Conservation (phyloP, 2,113 vertebrate species). For the Acrocephalus kingi region DNA sequence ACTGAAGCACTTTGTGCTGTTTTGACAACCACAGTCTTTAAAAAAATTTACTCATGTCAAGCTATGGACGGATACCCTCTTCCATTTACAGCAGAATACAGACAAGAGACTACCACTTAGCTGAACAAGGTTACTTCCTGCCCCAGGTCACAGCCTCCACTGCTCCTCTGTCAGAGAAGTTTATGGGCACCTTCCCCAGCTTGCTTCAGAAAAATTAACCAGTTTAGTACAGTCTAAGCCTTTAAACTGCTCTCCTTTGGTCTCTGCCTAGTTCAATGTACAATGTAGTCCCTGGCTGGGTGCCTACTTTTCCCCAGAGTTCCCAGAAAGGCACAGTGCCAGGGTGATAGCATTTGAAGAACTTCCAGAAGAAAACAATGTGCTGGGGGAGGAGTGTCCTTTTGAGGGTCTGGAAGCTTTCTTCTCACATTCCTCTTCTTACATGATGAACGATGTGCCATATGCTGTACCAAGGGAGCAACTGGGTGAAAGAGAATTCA, state of each 20-base stretch:
- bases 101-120: background rate
- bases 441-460: background rate
- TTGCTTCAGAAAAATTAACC: background rate
- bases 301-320: background rate
- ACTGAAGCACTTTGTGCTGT: too few species aligned
- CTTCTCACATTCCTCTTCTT: background rate
- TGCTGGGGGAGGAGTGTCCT: background rate
- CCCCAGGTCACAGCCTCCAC: background rate
- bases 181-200: background rate
- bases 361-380: constrained; percentile 6
- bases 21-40: background rate
- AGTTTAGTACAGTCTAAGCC: background rate
- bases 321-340: constrained; percentile 1
- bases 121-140: background rate
- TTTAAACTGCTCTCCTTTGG: background rate
- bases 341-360: constrained; percentile 1
- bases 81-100: background rate
- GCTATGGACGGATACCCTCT: background rate
- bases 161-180: background rate
- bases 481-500: background rate
- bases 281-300: background rate
- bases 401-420: background rate
- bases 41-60: background rate
- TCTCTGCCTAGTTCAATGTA: background rate
- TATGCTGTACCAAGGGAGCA: background rate